Percentiles rank a stretch among this genome's conserved stretches.
These are phyloP conservation scores for Papilio polytes DNA, from an alignment of 1,140 invertebrate genomes.

Conservation along the genomic window DNA sequence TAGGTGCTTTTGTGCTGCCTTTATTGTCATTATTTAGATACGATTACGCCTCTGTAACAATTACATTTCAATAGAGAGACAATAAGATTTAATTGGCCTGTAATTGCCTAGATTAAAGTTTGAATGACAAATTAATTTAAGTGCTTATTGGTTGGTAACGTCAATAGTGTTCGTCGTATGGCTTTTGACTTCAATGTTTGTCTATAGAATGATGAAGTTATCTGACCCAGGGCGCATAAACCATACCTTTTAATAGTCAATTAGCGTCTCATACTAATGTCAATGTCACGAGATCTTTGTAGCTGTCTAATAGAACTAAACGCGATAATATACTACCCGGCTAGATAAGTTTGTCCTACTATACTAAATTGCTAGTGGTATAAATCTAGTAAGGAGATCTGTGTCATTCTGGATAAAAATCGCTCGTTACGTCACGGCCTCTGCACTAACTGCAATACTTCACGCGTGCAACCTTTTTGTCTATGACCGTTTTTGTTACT, in stretches of 20 bases:
- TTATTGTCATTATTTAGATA: constrained; percentile 38
- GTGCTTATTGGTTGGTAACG: no score
- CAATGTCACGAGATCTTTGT: background rate
- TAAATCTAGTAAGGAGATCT: background rate
- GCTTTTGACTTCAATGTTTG: background rate
- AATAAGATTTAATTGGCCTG: constrained; percentile 32
- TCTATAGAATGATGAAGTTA: background rate
- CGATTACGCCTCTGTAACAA: constrained; percentile 33
- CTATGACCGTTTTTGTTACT: constrained; percentile 12
- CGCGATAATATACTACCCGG: background rate
- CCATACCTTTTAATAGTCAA: background rate
- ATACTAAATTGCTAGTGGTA: background rate
- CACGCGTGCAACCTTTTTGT: constrained; percentile 19
- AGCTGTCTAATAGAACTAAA: background rate
- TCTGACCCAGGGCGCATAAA: background rate
- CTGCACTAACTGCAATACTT: constrained; percentile 12
- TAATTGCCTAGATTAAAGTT: constrained; percentile 20
- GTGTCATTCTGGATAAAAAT: background rate
- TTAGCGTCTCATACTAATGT: background rate
- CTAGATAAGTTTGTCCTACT: background rate
- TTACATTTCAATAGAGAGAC: constrained; percentile 27
- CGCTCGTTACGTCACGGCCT: background rate
- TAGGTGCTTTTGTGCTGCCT: constrained; percentile 23
- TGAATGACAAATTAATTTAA: background rate
- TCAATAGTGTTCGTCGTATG: no score